A percentile compares a stretch with the other conserved stretches of the same genome.
phyloP scores from a whole-genome alignment of 2,888 invertebrate species.

The Rhogogaster chlorosoma region DNA sequence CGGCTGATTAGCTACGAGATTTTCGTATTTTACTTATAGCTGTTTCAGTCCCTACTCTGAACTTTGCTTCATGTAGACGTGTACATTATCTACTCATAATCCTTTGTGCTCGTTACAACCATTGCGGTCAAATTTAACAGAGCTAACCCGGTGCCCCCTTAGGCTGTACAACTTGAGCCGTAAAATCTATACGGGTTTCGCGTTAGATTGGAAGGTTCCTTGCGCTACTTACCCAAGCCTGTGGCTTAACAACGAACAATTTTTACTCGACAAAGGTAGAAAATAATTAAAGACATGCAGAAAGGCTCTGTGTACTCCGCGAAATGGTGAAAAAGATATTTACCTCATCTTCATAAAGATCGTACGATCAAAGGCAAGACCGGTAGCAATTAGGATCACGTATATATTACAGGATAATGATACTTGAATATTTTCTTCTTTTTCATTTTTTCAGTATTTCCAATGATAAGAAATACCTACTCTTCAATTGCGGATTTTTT shows the following conservation, averaged over 20 bases:
- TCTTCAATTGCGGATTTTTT: not conserved
- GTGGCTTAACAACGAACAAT: not conserved
- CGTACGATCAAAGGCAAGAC: not conserved
- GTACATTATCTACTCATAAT: not conserved
- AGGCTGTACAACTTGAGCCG: conserved; percentile 6
- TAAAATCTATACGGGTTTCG: conserved; percentile 17
- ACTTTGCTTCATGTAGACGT: not conserved
- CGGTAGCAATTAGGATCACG: not conserved
- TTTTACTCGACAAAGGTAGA: not conserved
- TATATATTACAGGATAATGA: not conserved
- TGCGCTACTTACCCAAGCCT: not conserved
- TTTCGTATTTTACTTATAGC: not conserved
- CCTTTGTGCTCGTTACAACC: conserved; percentile 10
- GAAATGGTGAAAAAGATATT: not conserved
- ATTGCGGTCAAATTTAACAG: conserved; percentile 28
- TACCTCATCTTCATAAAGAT: not conserved
- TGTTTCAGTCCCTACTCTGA: not conserved
- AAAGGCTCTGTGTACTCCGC: not conserved
- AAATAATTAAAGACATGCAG: not conserved
- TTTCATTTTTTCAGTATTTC: not conserved
- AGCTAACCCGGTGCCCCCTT: not conserved
- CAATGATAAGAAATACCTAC: not conserved
- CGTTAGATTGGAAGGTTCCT: not conserved
- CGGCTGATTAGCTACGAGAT: not conserved
- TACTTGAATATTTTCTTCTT: not conserved